Conservation (phyloP, 2,113 vertebrate genomes). For the Pelecanus crispus region DNA sequence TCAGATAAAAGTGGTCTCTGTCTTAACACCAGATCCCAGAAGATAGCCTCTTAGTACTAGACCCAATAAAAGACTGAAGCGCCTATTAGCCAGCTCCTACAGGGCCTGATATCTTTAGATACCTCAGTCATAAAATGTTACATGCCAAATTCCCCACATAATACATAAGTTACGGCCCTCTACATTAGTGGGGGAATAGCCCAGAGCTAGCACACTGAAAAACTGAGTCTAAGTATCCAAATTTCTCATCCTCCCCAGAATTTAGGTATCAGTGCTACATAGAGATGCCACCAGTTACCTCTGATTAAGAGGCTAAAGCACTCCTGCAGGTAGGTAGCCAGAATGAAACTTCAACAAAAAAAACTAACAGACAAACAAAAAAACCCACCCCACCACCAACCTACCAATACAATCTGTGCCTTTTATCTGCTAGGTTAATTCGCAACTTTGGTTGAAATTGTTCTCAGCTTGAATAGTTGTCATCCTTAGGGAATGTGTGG, state of each 20-base stretch:
- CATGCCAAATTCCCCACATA: not conserved
- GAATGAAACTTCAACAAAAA: not conserved
- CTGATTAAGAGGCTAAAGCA: not conserved
- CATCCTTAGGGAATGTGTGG: not conserved
- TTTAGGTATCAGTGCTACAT: not conserved
- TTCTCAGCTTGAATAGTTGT: not conserved
- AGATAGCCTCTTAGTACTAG: not conserved
- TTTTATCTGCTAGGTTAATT: not conserved
- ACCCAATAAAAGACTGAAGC: not conserved
- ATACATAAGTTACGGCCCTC: not conserved
- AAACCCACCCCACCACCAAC: accelerated
- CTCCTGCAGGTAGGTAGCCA: not conserved
- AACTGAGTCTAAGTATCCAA: too few species aligned
- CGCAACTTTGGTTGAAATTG: not conserved
- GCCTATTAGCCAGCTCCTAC: not conserved
- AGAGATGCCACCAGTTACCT: not conserved
- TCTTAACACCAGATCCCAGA: not conserved
- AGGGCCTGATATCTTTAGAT: not conserved
- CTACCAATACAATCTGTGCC: not conserved
- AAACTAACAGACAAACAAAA: not conserved
- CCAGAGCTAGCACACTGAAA: not conserved
- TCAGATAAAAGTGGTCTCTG: not conserved
- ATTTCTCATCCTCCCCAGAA: not conserved
- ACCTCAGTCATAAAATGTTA: not conserved
- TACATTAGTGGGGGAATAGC: not conserved